Evolutionary conservation across 2,113 vertebrate genomes (phyloP).

Genomic region (Trichechus manatus): DNA sequence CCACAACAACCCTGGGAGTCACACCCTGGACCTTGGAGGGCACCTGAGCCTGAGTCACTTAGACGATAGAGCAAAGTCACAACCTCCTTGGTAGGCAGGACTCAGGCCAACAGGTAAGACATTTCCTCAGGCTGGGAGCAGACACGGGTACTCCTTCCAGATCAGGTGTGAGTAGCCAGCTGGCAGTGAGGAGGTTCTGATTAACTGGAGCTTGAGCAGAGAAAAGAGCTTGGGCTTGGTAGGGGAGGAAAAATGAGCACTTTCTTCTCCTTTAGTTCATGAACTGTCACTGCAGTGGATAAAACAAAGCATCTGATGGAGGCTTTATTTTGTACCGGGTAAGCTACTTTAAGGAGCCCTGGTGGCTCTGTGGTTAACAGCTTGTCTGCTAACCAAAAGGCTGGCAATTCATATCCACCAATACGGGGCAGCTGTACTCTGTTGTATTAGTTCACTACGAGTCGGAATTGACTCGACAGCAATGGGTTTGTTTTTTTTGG

Average conservation of each 20-base stretch:
- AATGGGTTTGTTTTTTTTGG: no score
- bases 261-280: background rate
- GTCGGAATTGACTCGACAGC: no score
- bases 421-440: no score
- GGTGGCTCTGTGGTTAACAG: no score
- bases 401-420: no score
- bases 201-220: background rate
- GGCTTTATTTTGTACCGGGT: background rate
- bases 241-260: background rate
- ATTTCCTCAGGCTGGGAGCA: background rate
- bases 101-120: background rate
- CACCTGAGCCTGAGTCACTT: background rate
- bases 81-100: constrained; percentile 8
- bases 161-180: rapidly evolving
- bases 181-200: background rate
- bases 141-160: background rate
- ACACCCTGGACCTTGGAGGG: background rate
- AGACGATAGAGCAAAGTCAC: background rate
- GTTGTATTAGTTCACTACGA: no score
- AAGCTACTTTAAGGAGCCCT: background rate
- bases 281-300: background rate
- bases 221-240: background rate
- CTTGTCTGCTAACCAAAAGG: no score
- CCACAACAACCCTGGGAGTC: background rate
- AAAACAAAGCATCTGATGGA: background rate